Base-by-base conservation (phyloP, 1,140 invertebrate species). In the Brachionus plicatilis region DNA sequence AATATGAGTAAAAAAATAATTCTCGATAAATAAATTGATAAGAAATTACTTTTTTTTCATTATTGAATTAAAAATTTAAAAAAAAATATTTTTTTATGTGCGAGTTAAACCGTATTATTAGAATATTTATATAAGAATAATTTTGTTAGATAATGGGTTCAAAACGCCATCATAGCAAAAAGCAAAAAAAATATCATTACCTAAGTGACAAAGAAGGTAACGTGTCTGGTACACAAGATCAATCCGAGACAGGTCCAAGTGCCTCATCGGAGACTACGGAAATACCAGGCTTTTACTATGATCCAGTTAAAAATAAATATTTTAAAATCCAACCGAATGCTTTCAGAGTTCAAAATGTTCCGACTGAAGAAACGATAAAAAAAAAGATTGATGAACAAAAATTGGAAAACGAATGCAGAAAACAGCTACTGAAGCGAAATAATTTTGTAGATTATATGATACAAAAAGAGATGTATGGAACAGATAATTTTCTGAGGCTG, bases 271-370 rank as follows among this genome's bases (percentile, higher is more conserved):
- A 72, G 8, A 43, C 4, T 8, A 72, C 17, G 14, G 45, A 80
- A 41, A 29, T 80, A 9, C 79, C 79, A 9, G 79, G 79, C 7
- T 82, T 82, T 27, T 82, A 82, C 33, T 82, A 43, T 82, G 79
- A 82, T 82, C 79, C 79, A 20, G 17, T 65, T 4, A 82, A 68
- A 68, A 82, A 82, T 12, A 60, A 29, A 68, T 82, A 82, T 37
- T 82, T 82, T 37, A 82, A 65, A 82, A 68, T 82, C 11, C 79
- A 82, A 82, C 17, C 24, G 37, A 82, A 82, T 24, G 43, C 9
- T 76, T 76, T 76, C 27, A 41, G 72, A 9, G 6, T 76, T 4
- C 6, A 76, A 33, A 76, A 37, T 76, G 72, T 76, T 50, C 20
- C 11, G 6, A 76, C 72, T 27, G 20, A 76, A 27, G 72, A 76